Conservation (phyloP, 2,113 vertebrate species). For the Copsychus sechellarum region DNA sequence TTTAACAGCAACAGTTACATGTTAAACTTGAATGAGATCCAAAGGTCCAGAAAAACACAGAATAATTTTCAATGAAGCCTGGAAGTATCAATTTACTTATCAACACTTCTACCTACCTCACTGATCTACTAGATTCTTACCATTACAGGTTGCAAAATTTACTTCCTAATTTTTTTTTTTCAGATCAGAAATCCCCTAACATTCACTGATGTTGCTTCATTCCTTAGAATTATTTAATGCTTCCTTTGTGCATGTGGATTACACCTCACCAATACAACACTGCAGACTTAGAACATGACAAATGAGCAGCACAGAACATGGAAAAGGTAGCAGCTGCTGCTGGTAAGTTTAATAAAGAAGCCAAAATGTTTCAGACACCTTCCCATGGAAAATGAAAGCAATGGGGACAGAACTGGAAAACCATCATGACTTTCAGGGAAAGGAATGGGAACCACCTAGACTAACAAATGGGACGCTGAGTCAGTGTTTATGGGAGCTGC, state of each 20-base stretch:
- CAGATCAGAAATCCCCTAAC: neutral
- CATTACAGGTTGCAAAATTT: neutral
- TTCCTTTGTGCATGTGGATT: neutral
- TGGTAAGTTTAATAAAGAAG: neutral
- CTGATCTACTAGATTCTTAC: neutral
- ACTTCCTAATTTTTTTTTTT: neutral
- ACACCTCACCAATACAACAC: neutral
- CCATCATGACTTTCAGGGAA: neutral
- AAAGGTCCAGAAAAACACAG: neutral
- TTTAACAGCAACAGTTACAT: neutral
- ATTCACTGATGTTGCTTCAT: neutral
- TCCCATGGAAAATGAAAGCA: neutral
- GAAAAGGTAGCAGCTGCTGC: neutral
- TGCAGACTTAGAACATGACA: neutral
- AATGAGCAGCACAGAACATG: neutral
- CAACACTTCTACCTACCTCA: neutral
- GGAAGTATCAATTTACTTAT: neutral
- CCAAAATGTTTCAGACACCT: conserved; percentile 12
- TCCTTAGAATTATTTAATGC: neutral
- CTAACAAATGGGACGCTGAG: neutral
- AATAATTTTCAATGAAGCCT: neutral
- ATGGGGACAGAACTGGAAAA: neutral
- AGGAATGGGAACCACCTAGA: conserved; percentile 28
- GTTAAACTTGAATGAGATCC: neutral
- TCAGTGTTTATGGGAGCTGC: neutral